A percentile compares a stretch with the other conserved stretches of the same genome.
phyloP scores from a whole-genome alignment of 2,888 invertebrate genomes.

The Lasioglossum villosulum region DNA sequence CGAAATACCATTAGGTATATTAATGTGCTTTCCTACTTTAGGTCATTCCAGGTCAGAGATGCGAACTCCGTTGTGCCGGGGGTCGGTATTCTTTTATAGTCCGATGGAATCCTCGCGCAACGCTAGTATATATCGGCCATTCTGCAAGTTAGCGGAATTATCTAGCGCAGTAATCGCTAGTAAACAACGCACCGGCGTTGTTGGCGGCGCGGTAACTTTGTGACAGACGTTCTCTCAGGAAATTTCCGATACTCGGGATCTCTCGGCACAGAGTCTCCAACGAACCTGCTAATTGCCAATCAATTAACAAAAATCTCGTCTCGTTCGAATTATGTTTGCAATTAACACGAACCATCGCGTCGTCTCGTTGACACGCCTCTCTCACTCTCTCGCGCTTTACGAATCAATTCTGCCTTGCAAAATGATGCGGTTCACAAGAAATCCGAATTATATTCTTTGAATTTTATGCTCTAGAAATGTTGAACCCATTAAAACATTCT shows the following conservation, averaged over 20 bases:
- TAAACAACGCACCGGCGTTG: not conserved
- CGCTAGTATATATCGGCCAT: constrained; percentile 12
- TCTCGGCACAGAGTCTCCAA: not conserved
- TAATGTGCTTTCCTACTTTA: constrained; percentile 64
- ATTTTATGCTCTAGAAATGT: too few relatives aligned
- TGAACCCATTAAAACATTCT: not conserved
- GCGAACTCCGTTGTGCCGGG: constrained; percentile 34
- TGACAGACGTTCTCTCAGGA: not conserved
- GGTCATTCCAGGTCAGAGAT: constrained; percentile 66
- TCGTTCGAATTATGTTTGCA: not conserved
- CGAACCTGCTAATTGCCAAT: not conserved
- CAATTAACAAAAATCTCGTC: not conserved
- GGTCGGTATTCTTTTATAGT: constrained; percentile 51
- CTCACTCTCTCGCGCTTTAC: not conserved
- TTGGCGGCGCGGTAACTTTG: not conserved
- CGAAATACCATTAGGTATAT: constrained; percentile 70
- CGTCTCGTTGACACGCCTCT: not conserved
- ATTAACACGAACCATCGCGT: not conserved
- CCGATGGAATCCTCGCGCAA: constrained; percentile 36
- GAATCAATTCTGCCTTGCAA: not conserved
- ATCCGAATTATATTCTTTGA: too few relatives aligned
- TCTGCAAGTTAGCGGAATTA: constrained; percentile 11
- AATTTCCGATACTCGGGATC: not conserved
- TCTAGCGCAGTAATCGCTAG: not conserved
- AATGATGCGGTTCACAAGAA: not conserved